Conservation (phyloP, 2,797 vertebrate genomes). For the Dallia pectoralis region DNA sequence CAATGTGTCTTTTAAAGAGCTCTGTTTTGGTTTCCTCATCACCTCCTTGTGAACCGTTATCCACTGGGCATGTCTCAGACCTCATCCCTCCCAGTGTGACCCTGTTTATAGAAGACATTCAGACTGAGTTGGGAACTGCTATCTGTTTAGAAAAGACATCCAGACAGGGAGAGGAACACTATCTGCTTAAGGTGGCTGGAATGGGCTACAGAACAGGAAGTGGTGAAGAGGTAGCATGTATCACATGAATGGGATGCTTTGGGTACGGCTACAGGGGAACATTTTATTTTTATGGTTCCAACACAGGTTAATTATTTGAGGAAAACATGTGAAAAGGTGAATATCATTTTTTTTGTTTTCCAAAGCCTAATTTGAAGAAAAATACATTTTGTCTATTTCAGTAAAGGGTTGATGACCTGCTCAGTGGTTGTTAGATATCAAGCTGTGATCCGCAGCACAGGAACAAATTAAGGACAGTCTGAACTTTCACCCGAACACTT, state of each 20-base stretch:
- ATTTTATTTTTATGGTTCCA: neutral
- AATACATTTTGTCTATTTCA: too few species aligned
- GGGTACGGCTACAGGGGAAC: conserved; percentile 32
- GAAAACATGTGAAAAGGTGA: too few species aligned
- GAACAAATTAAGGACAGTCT: too few species aligned
- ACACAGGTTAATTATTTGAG: too few species aligned
- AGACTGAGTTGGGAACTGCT: conserved; percentile 28
- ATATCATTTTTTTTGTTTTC: too few species aligned
- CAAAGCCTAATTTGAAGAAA: too few species aligned
- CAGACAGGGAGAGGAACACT: conserved; percentile 35
- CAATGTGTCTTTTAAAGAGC: neutral
- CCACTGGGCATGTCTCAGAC: neutral
- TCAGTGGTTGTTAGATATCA: too few species aligned
- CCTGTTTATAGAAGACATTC: conserved; percentile 70
- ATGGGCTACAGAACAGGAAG: conserved; percentile 14
- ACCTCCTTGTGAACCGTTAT: neutral
- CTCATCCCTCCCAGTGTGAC: conserved; percentile 43
- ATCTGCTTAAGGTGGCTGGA: conserved; percentile 3
- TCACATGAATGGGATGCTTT: neutral
- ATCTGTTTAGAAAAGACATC: conserved; percentile 51
- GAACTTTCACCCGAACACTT: too few species aligned
- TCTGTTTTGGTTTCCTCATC: neutral
- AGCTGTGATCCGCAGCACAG: too few species aligned
- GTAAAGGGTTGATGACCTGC: too few species aligned
- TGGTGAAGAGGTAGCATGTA: conserved; percentile 21